Conservation (phyloP, 2,797 vertebrate genomes). For the Dendrocincla fuliginosa region DNA sequence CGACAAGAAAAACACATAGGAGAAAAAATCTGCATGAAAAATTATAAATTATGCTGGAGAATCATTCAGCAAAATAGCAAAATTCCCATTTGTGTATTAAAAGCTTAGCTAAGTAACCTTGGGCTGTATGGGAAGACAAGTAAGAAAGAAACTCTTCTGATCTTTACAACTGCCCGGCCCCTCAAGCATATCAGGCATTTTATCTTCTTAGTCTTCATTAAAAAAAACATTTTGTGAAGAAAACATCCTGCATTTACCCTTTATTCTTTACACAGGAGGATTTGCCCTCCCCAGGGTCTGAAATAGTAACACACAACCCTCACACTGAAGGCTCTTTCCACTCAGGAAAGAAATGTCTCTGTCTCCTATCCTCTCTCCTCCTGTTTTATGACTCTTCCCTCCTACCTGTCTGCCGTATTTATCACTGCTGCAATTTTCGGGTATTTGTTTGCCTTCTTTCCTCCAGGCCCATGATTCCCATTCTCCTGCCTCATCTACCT, state of each 20-base stretch:
- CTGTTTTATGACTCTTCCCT: background rate
- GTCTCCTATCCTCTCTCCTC: background rate
- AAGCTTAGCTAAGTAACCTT: background rate
- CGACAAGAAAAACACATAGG: background rate
- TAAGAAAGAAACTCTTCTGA: background rate
- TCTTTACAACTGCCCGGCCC: background rate
- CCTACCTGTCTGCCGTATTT: background rate
- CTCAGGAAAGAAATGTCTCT: background rate
- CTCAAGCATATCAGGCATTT: background rate
- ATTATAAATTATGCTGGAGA: background rate
- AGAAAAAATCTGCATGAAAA: background rate
- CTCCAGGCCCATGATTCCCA: background rate
- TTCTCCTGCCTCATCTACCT: background rate
- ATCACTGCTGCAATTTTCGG: background rate
- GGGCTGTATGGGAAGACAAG: background rate
- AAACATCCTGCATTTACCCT: background rate
- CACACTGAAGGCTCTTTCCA: background rate
- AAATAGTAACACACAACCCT: background rate
- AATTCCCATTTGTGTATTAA: background rate
- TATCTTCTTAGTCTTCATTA: background rate
- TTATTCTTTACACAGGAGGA: background rate
- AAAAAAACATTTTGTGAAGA: background rate
- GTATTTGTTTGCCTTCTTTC: background rate
- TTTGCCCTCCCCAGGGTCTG: background rate
- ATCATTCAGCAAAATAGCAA: background rate